Evolutionary conservation across 2,888 invertebrate genomes (phyloP).

Genomic region (Steromphala cineraria): DNA sequence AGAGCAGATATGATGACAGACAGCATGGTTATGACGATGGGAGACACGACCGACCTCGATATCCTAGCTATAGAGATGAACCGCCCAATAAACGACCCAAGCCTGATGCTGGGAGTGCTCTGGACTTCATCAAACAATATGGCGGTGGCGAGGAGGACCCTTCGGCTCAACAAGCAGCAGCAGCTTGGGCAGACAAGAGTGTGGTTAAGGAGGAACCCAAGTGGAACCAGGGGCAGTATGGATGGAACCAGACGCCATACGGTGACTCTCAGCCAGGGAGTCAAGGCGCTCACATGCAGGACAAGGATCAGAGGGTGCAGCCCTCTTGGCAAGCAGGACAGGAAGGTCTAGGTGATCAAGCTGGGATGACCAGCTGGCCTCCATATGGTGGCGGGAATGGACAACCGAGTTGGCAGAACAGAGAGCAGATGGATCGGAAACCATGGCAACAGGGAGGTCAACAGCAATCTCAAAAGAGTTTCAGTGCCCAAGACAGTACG

Average conservation of each 20-base stretch:
- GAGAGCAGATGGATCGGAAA: constrained; percentile 20
- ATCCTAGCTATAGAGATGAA: constrained; percentile 29
- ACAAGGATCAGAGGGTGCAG: neutral
- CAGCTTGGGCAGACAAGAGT: neutral
- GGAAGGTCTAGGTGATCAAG: constrained; percentile 17
- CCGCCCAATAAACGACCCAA: constrained; percentile 57
- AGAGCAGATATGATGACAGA: neutral
- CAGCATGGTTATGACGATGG: neutral
- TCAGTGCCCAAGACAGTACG: neutral
- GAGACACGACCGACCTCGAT: neutral
- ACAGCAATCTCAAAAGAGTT: neutral
- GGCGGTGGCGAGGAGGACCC: constrained; percentile 59
- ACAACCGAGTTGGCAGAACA: neutral
- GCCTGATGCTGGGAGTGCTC: constrained; percentile 61
- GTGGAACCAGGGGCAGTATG: constrained; percentile 37
- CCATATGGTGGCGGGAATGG: neutral
- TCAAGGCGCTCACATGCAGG: neutral
- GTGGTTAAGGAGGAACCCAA: constrained; percentile 38
- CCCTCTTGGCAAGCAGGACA: neutral
- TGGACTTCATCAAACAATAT: constrained; percentile 72
- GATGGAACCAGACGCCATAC: constrained; percentile 16
- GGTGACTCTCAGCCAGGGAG: neutral
- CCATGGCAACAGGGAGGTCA: constrained; percentile 6
- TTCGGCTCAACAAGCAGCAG: constrained; percentile 25
- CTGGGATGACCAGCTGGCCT: neutral